These are phyloP conservation scores for Acromyrmex echinatior DNA, from an alignment of 1,140 invertebrate genomes.

Conservation along the genomic window DNA sequence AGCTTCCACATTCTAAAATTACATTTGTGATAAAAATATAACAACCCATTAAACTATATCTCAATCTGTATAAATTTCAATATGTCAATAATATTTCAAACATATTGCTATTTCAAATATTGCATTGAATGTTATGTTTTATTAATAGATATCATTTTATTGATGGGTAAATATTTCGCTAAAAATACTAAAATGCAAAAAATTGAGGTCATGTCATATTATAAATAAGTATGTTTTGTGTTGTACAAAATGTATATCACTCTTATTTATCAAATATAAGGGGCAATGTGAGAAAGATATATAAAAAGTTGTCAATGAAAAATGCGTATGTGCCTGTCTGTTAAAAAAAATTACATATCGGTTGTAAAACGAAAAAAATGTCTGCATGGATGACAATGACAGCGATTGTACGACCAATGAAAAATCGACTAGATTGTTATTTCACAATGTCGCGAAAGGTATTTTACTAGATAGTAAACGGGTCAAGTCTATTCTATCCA, in stretches of 20 bases:
- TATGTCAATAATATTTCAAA: neutral
- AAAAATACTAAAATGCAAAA: neutral
- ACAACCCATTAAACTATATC: neutral
- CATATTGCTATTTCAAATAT: neutral
- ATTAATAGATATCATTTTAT: neutral
- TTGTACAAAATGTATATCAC: conserved; percentile 5
- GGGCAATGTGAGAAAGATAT: conserved; percentile 25
- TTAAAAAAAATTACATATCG: conserved; percentile 12
- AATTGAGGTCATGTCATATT: neutral
- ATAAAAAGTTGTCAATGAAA: conserved; percentile 57
- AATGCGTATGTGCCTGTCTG: conserved; percentile 18
- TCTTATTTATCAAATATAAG: conserved; percentile 39
- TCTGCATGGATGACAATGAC: conserved; percentile 40
- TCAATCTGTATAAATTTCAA: neutral
- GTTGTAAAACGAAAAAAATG: conserved; percentile 33
- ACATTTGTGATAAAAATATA: neutral
- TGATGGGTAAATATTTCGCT: neutral
- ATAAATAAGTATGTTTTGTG: conserved; percentile 14
- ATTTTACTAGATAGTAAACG: conserved; percentile 57
- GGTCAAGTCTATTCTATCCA: conserved; percentile 51
- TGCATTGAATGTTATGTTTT: neutral
- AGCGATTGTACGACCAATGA: conserved; percentile 31
- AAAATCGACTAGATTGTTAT: conserved; percentile 59
- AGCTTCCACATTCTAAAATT: neutral
- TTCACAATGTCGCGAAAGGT: conserved; percentile 50